A percentile compares a stretch with the other conserved stretches of the same genome.
phyloP scores from a whole-genome alignment of 2,113 vertebrate species.

The Onychostruthus taczanowskii region DNA sequence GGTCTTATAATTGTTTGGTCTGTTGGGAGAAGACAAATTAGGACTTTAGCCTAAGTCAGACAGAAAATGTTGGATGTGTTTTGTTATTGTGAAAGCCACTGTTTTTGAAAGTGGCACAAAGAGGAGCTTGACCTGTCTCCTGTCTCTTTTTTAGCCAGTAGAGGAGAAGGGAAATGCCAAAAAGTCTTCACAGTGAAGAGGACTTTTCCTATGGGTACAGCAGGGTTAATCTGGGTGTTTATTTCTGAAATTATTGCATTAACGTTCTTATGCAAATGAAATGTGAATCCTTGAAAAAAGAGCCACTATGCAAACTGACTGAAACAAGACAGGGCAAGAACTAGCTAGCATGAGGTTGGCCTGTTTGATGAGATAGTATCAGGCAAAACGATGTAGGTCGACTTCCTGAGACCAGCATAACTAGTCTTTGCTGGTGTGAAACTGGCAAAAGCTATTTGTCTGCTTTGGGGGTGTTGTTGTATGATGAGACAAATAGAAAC shows the following conservation, averaged over 20 bases:
- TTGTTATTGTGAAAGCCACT: not conserved
- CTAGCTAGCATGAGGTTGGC: not conserved
- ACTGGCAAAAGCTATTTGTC: not conserved
- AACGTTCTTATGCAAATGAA: not conserved
- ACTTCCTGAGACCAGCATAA: not conserved
- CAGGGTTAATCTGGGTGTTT: not conserved
- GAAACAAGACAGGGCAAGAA: slow-evolving; percentile 32
- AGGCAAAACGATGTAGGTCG: not conserved
- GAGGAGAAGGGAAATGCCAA: not conserved
- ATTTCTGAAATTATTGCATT: slow-evolving; percentile 5
- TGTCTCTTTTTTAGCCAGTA: not conserved
- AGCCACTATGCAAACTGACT: not conserved
- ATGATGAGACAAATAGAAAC: not conserved
- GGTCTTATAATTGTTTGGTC: not conserved
- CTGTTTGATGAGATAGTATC: not conserved
- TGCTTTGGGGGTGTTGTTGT: not conserved
- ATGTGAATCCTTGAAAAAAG: slow-evolving; percentile 20
- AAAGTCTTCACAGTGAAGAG: not conserved
- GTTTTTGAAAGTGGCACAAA: not conserved
- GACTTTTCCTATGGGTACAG: not conserved
- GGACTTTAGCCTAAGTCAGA: not conserved
- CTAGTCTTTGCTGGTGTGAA: not conserved
- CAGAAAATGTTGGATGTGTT: not conserved
- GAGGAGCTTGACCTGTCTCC: not conserved
- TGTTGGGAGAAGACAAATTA: not conserved